These are phyloP conservation scores for Apogon talboti DNA, from an alignment of 2,797 vertebrate species.

Conservation along the genomic window DNA sequence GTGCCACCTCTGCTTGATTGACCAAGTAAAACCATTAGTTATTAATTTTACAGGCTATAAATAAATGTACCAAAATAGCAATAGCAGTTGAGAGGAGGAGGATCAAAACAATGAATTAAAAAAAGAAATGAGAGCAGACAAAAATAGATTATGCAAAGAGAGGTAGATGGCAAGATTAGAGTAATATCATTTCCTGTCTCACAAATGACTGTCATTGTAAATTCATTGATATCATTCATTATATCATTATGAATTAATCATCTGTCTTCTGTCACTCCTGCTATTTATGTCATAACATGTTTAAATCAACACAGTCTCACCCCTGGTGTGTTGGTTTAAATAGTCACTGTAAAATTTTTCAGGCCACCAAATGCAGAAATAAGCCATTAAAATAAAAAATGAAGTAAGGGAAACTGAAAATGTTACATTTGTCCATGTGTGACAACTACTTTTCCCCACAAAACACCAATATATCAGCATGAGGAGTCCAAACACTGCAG, in stretches of 20 bases:
- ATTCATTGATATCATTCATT: not conserved
- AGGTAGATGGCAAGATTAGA: slow-evolving; percentile 12
- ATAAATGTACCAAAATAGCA: slow-evolving; percentile 23
- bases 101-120: slow-evolving; percentile 8
- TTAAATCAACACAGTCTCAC: too few species aligned
- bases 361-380: not conserved
- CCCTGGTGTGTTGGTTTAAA: too few species aligned
- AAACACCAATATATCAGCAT: too few species aligned
- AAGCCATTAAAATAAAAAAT: not conserved
- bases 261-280: too few species aligned
- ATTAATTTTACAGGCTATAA: slow-evolving; percentile 1
- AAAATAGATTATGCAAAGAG: not conserved
- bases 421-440: too few species aligned
- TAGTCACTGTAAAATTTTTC: not conserved
- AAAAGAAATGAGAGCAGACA: slow-evolving; percentile 3
- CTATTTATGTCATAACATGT: not conserved
- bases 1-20: slow-evolving; percentile 14
- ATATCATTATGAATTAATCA: too few species aligned
- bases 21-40: slow-evolving; percentile 1
- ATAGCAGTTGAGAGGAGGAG: not conserved
- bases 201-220: not conserved
- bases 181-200: slow-evolving; percentile 17
- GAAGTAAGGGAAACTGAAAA: not conserved
- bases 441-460: too few species aligned
- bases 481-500: too few species aligned